Conservation (phyloP, 2,113 vertebrate genomes). For the Maccullochella peelii region DNA sequence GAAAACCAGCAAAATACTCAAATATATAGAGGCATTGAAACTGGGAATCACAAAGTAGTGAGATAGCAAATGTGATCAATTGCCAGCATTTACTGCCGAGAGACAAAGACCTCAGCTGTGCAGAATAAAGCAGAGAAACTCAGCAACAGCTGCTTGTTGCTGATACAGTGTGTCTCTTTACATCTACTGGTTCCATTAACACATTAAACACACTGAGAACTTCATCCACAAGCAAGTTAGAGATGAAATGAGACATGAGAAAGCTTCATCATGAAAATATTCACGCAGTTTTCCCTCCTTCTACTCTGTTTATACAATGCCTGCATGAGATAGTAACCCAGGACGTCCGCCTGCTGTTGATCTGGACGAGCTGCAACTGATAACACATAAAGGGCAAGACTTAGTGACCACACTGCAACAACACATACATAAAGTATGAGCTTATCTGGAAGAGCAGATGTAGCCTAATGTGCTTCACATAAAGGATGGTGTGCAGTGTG, state of each 20-base stretch:
- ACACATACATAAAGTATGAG: conserved; percentile 43
- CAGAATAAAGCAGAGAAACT: background rate
- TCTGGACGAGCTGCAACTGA: conserved; percentile 12
- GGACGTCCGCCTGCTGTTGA: conserved; percentile 2
- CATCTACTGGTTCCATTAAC: background rate
- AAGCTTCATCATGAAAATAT: background rate
- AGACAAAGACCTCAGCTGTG: background rate
- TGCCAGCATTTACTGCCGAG: too few relatives aligned
- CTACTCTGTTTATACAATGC: background rate
- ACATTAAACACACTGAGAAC: background rate
- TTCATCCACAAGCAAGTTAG: background rate
- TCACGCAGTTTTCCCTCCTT: background rate
- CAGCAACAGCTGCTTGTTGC: background rate
- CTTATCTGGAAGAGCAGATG: conserved; percentile 54
- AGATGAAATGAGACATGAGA: too few relatives aligned
- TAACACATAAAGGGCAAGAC: conserved; percentile 6
- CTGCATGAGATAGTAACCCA: background rate
- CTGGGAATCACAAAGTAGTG: background rate
- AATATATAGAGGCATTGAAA: background rate
- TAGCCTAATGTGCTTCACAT: background rate
- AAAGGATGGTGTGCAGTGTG: background rate
- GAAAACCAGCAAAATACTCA: background rate
- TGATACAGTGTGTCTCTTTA: background rate
- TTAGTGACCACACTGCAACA: conserved; percentile 3
- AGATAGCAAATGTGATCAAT: background rate